Evolutionary conservation across 2,888 invertebrate species (phyloP), one percentile per base, ranked within the genome.

Genomic region (Alloplasta piceator): DNA sequence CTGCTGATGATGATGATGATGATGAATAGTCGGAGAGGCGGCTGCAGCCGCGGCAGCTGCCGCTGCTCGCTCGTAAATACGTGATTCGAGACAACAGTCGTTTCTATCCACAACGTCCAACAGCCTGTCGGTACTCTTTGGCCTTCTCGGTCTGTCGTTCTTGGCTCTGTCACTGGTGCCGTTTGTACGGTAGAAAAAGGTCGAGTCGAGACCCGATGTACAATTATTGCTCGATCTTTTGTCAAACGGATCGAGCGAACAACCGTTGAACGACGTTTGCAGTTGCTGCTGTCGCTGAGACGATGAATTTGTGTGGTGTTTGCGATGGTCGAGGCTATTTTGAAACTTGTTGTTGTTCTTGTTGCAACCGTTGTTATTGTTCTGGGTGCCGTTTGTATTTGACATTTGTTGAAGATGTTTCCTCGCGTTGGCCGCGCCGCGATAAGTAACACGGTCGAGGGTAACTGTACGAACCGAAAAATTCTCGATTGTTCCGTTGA

Each of bases 111-210:
- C 83, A 0, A 87, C 88, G 58, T 90, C 90, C 58, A 91, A 84
- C 6, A 91, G 83, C 36, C 90, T 87, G 6, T 92, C 92, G 1
- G 90, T 89, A 68, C 91, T 92, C 58, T 90, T 90, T 0, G 92
- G 91, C 68, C 90, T 86, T 41, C 87, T 89, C 0, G 89, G 87
- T 36, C 87, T 76, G 0, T 87, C 83, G 1, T 63, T 16, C 9
- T 86, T 86, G 0, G 36, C 80, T 1, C 84, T 81, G 0, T 86
- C 86, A 75, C 84, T 88, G 50, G 87, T 87, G 5, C 89, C 89
- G 43, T 90, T 89, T 1, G 89, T 84, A 12, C 85, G 87, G 72
- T 88, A 88, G 41, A 88, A 87, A 61, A 89, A 88, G 0, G 88
- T 83, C 6, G 86, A 80, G 1, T 80, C 84, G 1, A 83, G 77